Evolutionary conservation across 2,113 vertebrate genomes (phyloP), one percentile per base, ranked within the genome.

Genomic region (Crocuta crocuta): DNA sequence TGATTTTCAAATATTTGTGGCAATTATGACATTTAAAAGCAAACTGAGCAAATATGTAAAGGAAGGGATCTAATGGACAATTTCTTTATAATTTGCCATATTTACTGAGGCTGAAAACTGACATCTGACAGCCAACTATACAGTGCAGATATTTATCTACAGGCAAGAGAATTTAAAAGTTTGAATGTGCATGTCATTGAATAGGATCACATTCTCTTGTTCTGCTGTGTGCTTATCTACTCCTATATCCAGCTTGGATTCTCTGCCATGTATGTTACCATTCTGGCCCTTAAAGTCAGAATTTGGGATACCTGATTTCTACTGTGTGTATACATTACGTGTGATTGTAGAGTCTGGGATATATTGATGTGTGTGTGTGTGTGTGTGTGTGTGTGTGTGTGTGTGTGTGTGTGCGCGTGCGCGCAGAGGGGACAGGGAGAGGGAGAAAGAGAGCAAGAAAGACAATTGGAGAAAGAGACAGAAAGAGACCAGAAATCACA

Each of bases 11-110:
- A 66, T 68, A 4, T 88, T 82, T 28, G 23, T 82, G 39, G 35
- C 35, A 91, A 26, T 73, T 94, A 45, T 73, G 53, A 96, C 78
- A 73, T 86, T 86, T 83, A 35, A 73, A 94, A 86, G 17, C 65
- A 74, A 76, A 76, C 4, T 15, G 10, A 95, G n/a, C 7, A 91
- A 94, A 55, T 35, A 65, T 11, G 39, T 61, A 45, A 78, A 81
- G 26, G 10, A 78, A 84, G 78, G 28, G 48, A n/a, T n/a, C 73
- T 55, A 23, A 2, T n/a, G 13, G 48, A 21, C 24, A 81, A 58
- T 96, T 86, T 85, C 53, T 71, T 86, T n/a, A 68, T 15, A 66
- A 68, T 87, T 81, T 68, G 39, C 11, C 74, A 80, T 66, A 48
- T 33, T 91, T 82, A 66, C 21, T 73, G 45, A 50, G 26, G 28